Percentiles rank a stretch among this genome's conserved stretches.
Conservation (phyloP, 2,797 vertebrate genomes). For the Danio jaintianensis region DNA sequence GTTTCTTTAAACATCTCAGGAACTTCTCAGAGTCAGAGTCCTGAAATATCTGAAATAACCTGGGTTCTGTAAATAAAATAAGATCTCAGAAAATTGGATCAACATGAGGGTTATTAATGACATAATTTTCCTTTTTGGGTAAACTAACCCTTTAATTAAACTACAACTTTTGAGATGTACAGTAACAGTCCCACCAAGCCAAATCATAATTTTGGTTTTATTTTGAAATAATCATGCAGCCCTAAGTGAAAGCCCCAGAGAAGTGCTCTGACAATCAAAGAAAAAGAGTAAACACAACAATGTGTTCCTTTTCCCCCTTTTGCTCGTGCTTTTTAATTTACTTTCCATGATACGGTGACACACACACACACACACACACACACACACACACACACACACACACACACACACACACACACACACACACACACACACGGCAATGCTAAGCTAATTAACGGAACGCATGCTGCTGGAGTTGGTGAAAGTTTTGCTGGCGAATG, state of each 20-base stretch:
- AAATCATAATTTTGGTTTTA: not conserved
- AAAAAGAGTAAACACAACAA: not conserved
- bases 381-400: too few species aligned
- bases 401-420: too few species aligned
- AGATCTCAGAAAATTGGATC: too few species aligned
- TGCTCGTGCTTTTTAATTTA: slow-evolving; percentile 27
- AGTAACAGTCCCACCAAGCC: not conserved
- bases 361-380: slow-evolving; percentile 6
- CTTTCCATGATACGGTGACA: slow-evolving; percentile 41
- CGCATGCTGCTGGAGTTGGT: slow-evolving; percentile 76
- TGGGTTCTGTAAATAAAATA: too few species aligned
- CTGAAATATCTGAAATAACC: too few species aligned
- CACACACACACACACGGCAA: slow-evolving; percentile 28
- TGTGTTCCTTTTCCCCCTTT: not conserved
- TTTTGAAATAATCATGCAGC: not conserved
- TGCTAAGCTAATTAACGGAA: slow-evolving; percentile 80
- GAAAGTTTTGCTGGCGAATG: slow-evolving; percentile 72
- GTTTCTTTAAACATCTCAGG: too few species aligned
- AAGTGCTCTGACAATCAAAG: not conserved
- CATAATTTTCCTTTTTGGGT: too few species aligned
- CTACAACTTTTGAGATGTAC: not conserved
- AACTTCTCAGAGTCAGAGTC: too few species aligned
- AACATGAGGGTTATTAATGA: too few species aligned
- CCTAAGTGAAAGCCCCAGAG: not conserved
- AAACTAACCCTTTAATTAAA: not conserved